Percentiles rank a stretch among this genome's conserved stretches.
These are phyloP conservation scores for Empidonax alnorum DNA, from an alignment of 2,113 vertebrate genomes.

Conservation along the genomic window DNA sequence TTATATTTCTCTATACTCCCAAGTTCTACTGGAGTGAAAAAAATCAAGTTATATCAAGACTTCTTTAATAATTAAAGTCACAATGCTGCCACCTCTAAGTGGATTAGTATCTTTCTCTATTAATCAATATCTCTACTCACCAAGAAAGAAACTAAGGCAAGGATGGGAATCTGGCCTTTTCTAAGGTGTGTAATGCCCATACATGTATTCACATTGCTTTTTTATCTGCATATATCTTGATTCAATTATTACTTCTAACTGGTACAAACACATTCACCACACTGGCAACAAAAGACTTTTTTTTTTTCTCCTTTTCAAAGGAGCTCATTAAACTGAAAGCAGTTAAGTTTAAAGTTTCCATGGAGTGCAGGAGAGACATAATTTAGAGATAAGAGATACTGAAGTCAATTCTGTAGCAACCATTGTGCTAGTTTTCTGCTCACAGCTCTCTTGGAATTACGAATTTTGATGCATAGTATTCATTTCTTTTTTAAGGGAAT, in stretches of 20 bases:
- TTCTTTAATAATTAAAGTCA: constrained; percentile 30
- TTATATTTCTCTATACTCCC: constrained; percentile 37
- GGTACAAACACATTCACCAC: constrained; percentile 56
- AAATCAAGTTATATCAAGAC: constrained; percentile 5
- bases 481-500: not conserved
- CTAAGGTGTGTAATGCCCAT: constrained; percentile 29
- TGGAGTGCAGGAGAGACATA: not conserved
- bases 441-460: not conserved
- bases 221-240: constrained; percentile 57
- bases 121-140: constrained; percentile 7
- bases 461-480: not conserved
- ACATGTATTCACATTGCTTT: constrained; percentile 32
- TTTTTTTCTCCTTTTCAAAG: not conserved
- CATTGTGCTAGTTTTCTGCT: not conserved
- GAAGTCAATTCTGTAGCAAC: not conserved
- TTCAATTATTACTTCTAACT: constrained; percentile 58
- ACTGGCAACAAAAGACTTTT: constrained; percentile 44
- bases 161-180: constrained; percentile 21
- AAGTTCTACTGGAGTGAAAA: constrained; percentile 44
- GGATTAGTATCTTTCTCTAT: constrained; percentile 31
- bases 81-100: not conserved
- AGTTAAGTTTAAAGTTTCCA: constrained; percentile 30
- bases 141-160: not conserved
- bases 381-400: constrained; percentile 32
- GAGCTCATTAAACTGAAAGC: constrained; percentile 55